Evolutionary conservation across 1,140 invertebrate species (phyloP), one percentile per base, ranked within the genome.

Genomic region (Lucilia sericata): DNA sequence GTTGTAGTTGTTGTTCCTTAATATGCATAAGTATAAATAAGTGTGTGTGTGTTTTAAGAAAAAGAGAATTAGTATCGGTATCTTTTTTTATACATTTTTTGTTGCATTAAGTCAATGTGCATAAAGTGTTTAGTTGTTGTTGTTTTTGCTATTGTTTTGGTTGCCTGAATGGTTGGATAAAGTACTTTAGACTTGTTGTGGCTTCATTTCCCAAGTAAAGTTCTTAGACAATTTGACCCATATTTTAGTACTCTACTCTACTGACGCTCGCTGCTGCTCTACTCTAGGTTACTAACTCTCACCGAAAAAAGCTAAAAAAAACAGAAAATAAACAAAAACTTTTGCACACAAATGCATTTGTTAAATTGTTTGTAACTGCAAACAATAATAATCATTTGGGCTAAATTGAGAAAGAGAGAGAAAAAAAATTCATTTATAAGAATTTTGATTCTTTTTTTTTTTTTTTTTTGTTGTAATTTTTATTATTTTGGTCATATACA

Each of bases 191-290:
- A 80, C 76, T 80, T 80, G 76, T 13, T 80, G 76, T 80, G 76
- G 76, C 76, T 80, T 80, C 76, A 80, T 51, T 80, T 80, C 76
- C 76, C 51, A 19, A 80, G 42, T 80, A 80, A 80, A 80, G 76
- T 80, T 80, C 76, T 80, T 80, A 80, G 76, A 80, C 76, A 80
- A 80, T 80, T 80, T 80, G 76, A 80, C 76, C 76, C 42, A 80
- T 80, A 80, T 80, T 80, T 80, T 80, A 21, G 76, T 49, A 80
- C 76, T 60, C 55, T n/a, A 60, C 55, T n/a, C 55, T 60, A 60
- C 55, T n/a, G n/a, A 12, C 14, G 55, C 5, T 42, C 14, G 55
- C 42, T 42, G 42, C 42, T 60, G 55, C 55, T 60, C 55, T 60
- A 60, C 55, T 70, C 65, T 70, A 70, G 65, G 65, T 70, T 70